Evolutionary conservation across 2,888 invertebrate genomes (phyloP), one percentile per base, ranked within the genome.

Genomic region (Lithophane ornitopus): DNA sequence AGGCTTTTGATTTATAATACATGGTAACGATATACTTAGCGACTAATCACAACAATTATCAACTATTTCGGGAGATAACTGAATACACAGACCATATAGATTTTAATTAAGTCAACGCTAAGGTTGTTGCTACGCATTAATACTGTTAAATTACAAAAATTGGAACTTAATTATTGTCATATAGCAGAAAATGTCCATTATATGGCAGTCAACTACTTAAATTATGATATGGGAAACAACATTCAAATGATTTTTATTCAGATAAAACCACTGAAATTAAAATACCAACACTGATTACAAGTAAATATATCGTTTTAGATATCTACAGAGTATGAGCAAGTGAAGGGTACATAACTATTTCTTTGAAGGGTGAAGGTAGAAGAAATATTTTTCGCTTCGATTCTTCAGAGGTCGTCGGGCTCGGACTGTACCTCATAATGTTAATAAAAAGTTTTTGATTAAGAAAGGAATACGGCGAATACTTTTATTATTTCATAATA

Each of bases 21-120:
- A 92, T 83, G 86, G 89, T 93, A 93, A 91, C 85, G 73, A 91
- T 91, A 91, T 88, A 91, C 96, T 96, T 96, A 96, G 94, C 93
- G 81, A 82, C 95, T 96, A 96, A 94, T 95, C 95, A 96, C 95
- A 96, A 96, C 95, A 91, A 91, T 93, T 90, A 93, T 78, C 69
- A 76, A 75, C 88, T 88, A 88, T 85, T 84, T 78, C 63, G 70
- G 81, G 80, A 81, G 46, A 89, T 81, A 88, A 89, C 80, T 90
- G 89, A 91, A 90, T 88, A 90, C 87, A 87, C 67, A 63, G 83
- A 88, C 81, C 79, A 87, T 34, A 82, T 83, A 85, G 76, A 74
- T 77, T 79, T 69, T 74, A 73, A 69, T 52, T 58, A 76, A 78
- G 26, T 68, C 62, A 70, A 82, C 58, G 59, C 62, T 80, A 75